phyloP scores from a whole-genome alignment of 2,888 invertebrate species.

The Tiphia femorata region DNA sequence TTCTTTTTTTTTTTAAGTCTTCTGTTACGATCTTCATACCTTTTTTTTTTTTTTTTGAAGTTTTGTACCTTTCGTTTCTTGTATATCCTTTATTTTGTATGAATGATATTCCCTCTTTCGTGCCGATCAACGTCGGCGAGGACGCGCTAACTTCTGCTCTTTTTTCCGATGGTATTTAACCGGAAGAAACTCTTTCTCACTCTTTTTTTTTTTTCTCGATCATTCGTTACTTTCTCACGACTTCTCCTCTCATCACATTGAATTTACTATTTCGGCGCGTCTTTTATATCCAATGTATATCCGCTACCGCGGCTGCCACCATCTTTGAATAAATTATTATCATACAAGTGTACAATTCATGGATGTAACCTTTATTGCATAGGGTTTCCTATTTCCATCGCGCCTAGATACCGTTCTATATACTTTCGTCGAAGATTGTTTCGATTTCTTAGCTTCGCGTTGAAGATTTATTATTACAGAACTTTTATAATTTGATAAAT shows the following conservation, averaged over 20 bases:
- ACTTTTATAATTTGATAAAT: constrained; percentile 1
- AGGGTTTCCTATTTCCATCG: neutral
- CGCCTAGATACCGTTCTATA: neutral
- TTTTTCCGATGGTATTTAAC: neutral
- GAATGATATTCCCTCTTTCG: no score
- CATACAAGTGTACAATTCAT: constrained; percentile 45
- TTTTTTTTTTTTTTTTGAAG: neutral
- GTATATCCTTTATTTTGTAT: neutral
- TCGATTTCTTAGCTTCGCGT: neutral
- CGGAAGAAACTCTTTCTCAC: no score
- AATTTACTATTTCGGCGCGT: constrained; percentile 41
- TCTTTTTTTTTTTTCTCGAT: constrained; percentile 48
- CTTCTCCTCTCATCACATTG: constrained; percentile 30
- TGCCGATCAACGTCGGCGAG: no score
- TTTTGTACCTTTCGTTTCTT: neutral
- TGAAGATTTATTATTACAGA: neutral
- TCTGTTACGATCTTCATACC: neutral
- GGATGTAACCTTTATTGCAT: constrained; percentile 8
- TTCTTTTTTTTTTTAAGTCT: constrained; percentile 28
- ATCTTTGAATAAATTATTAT: constrained; percentile 63
- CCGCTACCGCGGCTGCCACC: constrained; percentile 48
- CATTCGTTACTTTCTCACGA: constrained; percentile 53
- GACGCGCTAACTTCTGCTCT: no score
- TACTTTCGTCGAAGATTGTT: neutral
- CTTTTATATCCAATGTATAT: constrained; percentile 53